A percentile compares a stretch with the other conserved stretches of the same genome.
phyloP scores from a whole-genome alignment of 2,888 invertebrate species.

The Drosophila paracracens region DNA sequence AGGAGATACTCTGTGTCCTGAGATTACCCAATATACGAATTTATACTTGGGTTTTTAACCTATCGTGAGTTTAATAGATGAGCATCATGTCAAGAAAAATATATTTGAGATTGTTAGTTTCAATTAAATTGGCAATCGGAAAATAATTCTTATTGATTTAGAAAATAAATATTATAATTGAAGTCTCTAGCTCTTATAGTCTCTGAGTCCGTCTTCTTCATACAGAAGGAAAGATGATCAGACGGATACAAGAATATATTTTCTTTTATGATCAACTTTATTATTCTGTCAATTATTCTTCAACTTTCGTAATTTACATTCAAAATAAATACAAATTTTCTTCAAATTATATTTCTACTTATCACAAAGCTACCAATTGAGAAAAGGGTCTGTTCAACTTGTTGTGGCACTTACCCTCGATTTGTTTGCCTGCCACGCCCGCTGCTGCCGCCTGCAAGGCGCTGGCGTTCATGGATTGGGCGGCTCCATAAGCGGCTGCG shows the following conservation, averaged over 20 bases:
- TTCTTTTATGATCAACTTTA: neutral
- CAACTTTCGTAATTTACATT: neutral
- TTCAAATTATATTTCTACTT: neutral
- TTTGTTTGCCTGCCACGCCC: constrained; percentile 94
- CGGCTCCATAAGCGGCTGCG: constrained; percentile 70
- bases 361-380: neutral
- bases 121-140: too few species aligned
- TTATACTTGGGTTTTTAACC: too few species aligned
- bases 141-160: too few species aligned
- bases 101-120: too few species aligned
- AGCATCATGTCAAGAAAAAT: too few species aligned
- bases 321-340: neutral
- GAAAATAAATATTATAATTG: neutral
- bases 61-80: too few species aligned
- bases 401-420: constrained; percentile 89
- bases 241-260: too few species aligned
- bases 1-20: neutral
- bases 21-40: neutral
- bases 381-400: neutral
- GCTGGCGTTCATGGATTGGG: constrained; percentile 87
- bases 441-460: constrained; percentile 91
- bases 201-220: neutral
- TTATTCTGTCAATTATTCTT: neutral
- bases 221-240: neutral
- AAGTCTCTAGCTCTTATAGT: neutral